A percentile compares a stretch with the other conserved stretches of the same genome.
Conservation (phyloP, 2,113 vertebrate genomes). For the Clarias macrocephalus region DNA sequence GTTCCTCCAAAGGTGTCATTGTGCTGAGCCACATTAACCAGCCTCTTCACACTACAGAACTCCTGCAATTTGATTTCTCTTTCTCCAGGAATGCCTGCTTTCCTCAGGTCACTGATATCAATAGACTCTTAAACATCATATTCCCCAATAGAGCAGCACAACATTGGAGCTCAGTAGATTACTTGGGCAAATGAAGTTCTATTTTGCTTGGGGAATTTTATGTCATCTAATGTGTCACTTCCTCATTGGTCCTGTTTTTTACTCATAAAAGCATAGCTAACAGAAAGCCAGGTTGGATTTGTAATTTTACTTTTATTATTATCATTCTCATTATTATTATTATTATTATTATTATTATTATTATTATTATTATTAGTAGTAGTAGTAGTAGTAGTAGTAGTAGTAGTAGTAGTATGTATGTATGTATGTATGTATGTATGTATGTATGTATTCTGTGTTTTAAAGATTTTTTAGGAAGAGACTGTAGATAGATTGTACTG, state of each 20-base stretch:
- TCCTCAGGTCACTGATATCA: slow-evolving; percentile 53
- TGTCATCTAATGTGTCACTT: slow-evolving; percentile 46
- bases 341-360: no score
- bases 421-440: no score
- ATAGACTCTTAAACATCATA: slow-evolving; percentile 52
- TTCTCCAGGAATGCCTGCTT: slow-evolving; percentile 48
- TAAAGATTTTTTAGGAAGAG: background rate
- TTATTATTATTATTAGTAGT: no score
- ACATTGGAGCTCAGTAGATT: slow-evolving; percentile 41
- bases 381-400: no score
- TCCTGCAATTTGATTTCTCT: slow-evolving; percentile 47
- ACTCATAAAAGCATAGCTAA: slow-evolving; percentile 51
- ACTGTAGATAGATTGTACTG: background rate
- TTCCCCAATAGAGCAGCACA: slow-evolving; percentile 43
- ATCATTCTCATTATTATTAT: background rate
- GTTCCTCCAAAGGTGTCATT: slow-evolving; percentile 59
- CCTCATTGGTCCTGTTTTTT: slow-evolving; percentile 38
- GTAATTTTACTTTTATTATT: background rate
- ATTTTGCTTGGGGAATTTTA: slow-evolving; percentile 23
- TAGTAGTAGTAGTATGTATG: no score
- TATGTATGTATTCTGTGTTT: background rate
- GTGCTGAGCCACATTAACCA: slow-evolving; percentile 40
- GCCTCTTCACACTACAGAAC: slow-evolving; percentile 31
- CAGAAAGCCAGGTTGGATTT: slow-evolving; percentile 12
- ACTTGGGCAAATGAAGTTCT: slow-evolving; percentile 20